Evolutionary conservation across 35 echinoderm and acorn worm species (phyloP).

Genomic region (Apostichopus californicus): DNA sequence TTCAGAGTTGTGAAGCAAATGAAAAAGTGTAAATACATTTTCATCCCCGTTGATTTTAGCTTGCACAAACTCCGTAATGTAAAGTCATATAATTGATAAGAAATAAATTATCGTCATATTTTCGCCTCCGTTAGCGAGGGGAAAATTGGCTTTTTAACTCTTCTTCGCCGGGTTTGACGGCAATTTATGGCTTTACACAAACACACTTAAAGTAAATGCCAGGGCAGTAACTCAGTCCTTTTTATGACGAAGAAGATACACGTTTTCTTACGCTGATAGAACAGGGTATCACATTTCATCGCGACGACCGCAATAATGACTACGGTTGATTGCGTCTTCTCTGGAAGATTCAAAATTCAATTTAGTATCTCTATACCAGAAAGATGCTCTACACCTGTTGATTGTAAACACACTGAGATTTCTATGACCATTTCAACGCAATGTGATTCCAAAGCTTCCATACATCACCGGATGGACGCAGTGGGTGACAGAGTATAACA

Average conservation of each 20-base stretch:
- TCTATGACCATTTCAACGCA: background rate
- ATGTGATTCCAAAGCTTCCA: background rate
- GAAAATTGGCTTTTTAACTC: slow-evolving; percentile 53
- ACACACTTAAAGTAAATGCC: slow-evolving; percentile 62
- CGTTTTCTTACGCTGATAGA: slow-evolving; percentile 43
- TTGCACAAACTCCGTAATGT: slow-evolving; percentile 42
- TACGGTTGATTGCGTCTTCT: slow-evolving; percentile 48
- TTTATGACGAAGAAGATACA: slow-evolving; percentile 30
- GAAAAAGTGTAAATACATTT: slow-evolving; percentile 62
- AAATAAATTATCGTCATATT: slow-evolving; percentile 60
- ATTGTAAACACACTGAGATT: slow-evolving; percentile 4
- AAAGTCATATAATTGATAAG: slow-evolving; percentile 51
- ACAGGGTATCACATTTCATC: slow-evolving; percentile 39
- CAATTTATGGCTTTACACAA: slow-evolving; percentile 63
- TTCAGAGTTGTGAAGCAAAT: slow-evolving; percentile 30
- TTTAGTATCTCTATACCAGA: background rate
- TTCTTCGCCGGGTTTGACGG: slow-evolving; percentile 17
- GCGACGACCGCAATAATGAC: slow-evolving; percentile 33
- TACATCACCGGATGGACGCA: background rate
- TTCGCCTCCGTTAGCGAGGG: slow-evolving; percentile 25
- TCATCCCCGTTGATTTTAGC: slow-evolving; percentile 27
- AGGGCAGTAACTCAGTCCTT: slow-evolving; percentile 53
- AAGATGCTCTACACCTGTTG: slow-evolving; percentile 36
- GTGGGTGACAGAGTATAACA: background rate
- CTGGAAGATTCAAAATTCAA: slow-evolving; percentile 45